Evolutionary conservation across 1,140 invertebrate genomes (phyloP), one percentile per base, ranked within the genome.

Genomic region (Agraylea sexmaculata): DNA sequence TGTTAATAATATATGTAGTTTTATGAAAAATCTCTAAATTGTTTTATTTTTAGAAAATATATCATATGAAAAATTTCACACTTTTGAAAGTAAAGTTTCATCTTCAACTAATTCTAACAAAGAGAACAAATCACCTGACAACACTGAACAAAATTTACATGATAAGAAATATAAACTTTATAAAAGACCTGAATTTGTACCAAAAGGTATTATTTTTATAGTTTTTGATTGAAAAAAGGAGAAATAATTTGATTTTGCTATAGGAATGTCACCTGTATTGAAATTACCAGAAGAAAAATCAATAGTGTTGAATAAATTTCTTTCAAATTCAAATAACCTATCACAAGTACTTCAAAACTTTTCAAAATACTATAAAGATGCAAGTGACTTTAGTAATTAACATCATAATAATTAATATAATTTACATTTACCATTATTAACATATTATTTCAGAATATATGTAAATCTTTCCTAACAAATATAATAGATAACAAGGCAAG

Each of bases 181-280:
- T 3, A 49, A 56, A 45, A 42, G 62, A 48, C 46, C 52, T 8
- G 46, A 50, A 6, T 59, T 57, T 47, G 23, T 65, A 15, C 62
- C 62, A 11, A 64, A 63, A 58, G 61, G 45, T 43, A 36, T 37
- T 23, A 4, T 37, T 13, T 38, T 27, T 31, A 7, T 31, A 31
- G 6, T 15, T 12, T 31, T 31, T 31, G 12, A 12, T n/a, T n/a
- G n/a, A n/a, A n/a, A n/a, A n/a, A n/a, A n/a, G n/a, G n/a, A n/a
- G n/a, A n/a, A n/a, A 8, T 31, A 8, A 2, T 16, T 20, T 21
- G 25, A 16, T 16, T 18, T 40, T 0, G 18, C 15, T 40, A 12
- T 21, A 47, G 45, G 61, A 13, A 52, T 62, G 41, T 63, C 60
- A 1, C 61, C 54, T 18, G 50, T 56, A 37, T 44, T 62, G 17